Conservation (phyloP, 1,140 invertebrate species). For the Lamellibrachia luymesi region DNA sequence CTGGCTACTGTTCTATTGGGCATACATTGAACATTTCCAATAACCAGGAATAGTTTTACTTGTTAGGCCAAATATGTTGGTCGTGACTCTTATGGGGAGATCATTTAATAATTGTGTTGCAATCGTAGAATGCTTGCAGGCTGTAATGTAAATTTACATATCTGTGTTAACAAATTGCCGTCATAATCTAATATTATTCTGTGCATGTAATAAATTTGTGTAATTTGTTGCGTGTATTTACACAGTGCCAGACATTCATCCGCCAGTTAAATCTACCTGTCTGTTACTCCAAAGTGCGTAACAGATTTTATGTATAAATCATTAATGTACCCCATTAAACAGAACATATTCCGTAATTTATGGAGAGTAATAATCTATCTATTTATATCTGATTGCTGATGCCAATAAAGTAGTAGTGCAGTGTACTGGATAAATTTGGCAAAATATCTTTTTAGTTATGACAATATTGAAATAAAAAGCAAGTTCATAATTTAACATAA, state of each 20-base stretch:
- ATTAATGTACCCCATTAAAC: no score
- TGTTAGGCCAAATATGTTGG: background rate
- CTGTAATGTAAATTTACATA: background rate
- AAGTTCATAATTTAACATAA: background rate
- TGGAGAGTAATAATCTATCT: background rate
- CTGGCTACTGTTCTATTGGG: background rate
- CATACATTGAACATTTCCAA: background rate
- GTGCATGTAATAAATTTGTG: background rate
- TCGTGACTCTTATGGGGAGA: background rate
- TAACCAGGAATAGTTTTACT: background rate
- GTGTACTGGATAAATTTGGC: background rate
- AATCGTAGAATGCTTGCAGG: background rate
- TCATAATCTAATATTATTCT: background rate
- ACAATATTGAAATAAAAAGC: background rate
- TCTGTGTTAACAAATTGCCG: background rate
- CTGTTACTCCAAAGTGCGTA: background rate
- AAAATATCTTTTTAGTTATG: background rate
- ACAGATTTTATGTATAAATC: background rate
- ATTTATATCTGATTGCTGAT: no score
- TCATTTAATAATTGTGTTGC: background rate
- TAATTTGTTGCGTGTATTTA: background rate
- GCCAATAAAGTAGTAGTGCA: background rate
- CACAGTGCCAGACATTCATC: background rate
- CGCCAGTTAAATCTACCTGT: background rate
- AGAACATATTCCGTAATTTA: background rate